Evolutionary conservation across 2,113 vertebrate species (phyloP), one percentile per base, ranked within the genome.

Genomic region (Polyodon spathula): DNA sequence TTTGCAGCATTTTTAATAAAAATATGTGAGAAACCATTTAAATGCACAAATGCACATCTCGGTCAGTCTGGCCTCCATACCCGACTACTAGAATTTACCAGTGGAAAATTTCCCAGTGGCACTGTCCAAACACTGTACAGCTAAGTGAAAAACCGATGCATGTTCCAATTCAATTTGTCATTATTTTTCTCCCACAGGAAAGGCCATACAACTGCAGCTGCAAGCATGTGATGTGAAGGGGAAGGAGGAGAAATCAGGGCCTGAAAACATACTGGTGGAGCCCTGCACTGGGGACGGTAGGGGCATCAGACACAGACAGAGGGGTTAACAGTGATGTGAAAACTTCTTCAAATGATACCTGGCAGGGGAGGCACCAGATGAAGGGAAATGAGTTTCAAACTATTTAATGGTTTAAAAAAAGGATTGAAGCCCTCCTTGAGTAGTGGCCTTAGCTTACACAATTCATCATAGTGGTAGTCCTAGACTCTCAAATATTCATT

Each of bases 201-300:
- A 93, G 50, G 80, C 89, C 6, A 84, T 98, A n/a, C 89, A 86
- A 61, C 78, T 97, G 15, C 90, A 85, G 64, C 71, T 98, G 54
- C 92, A 95, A 68, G 96, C 95, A 0, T 98, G 95, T 75, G 95
- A 98, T 66, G 93, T 95, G 2, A 98, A 98, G 75, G 93, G 94
- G 37, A 97, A 97, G 76, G 96, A 97, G 68, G 93, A 97, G 61
- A 97, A 97, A 66, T 95, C 93, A 0, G 96, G 95, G 40, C 93
- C 96, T 8, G 93, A 97, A 80, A 97, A 93, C 75, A 90, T 98
- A 69, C 86, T 98, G 6, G 77, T 81, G 3, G 92, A 97, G 44
- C 85, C 92, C 0, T 86, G 88, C 80, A 91, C 89, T 4, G 93
- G 94, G 58, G 96, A 98, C 3, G 96, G 96, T 97, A 83, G 76